Base-by-base conservation (phyloP, 2,797 vertebrate species). In the Tapirus indicus region DNA sequence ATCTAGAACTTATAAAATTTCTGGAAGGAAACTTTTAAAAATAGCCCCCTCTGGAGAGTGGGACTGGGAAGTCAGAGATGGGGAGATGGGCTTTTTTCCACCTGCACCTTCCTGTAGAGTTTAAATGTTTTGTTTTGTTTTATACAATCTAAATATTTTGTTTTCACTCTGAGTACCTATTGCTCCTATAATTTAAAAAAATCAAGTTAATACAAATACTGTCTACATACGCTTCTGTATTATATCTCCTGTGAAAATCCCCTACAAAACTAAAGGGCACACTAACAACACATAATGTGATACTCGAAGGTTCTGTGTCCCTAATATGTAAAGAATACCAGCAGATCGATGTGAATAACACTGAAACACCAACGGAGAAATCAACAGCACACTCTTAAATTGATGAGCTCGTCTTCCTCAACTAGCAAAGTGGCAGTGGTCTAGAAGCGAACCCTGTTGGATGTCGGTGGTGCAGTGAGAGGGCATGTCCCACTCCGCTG, bases 401-500 rank as follows among this genome's bases (percentile, higher is more conserved):
- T 78, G 62, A 44, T 29, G n/a, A 29, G 27, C 62, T 27, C 1
- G 0, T 64, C n/a, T 71, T 60, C 56, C 82, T 52, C 77, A 82
- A 17, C 25, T 52, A n/a, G 41, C n/a, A 47, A 27, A 16, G 32
- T 12, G 38, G 47, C 35, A 52, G 7, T 11, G n/a, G 68, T 74
- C 23, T 88, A 16, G 56, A 58, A n/a, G 29, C 8, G 27, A 38
- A 29, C 44, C 66, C 47, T 32, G 0, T 77, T 16, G 0, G 1
- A 0, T 21, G 7, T 1, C 17, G 38, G 49, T 38, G 13, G 14
- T 11, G 0, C 13, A 14, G 1, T 0, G 4, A 7, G 52, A 56
- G 27, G 38, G n/a, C 38, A 5, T 1, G n/a, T 85, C 47, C 9
- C 7, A 11, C 6, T 21, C 64, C 11, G 13, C 38, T 32, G 44